Conservation (phyloP, 1,140 invertebrate species). For the Dendroctonus valens region DNA sequence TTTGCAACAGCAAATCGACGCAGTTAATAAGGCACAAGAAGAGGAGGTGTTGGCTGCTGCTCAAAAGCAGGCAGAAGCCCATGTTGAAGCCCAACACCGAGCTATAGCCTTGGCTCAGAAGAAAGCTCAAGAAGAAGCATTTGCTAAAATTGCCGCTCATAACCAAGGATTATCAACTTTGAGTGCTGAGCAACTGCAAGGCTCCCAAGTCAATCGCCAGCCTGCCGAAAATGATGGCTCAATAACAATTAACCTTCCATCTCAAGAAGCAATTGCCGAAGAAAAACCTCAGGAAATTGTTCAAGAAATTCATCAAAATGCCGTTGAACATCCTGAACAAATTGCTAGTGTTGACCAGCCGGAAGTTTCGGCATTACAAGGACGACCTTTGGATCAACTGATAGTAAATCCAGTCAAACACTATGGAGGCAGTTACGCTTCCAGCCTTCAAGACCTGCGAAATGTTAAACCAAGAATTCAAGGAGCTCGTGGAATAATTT, state of each 20-base stretch:
- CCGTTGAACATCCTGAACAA: neutral
- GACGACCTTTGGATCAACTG: slow-evolving; percentile 10
- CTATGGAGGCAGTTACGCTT: slow-evolving; percentile 11
- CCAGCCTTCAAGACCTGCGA: slow-evolving; percentile 11
- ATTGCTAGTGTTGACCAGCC: neutral
- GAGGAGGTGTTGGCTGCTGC: slow-evolving; percentile 36
- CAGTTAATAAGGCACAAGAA: slow-evolving; percentile 35
- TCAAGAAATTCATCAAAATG: slow-evolving; percentile 2
- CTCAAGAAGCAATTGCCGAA: neutral
- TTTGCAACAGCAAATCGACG: slow-evolving; percentile 39
- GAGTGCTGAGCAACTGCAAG: neutral
- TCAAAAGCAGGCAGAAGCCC: slow-evolving; percentile 38
- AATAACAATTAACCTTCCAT: neutral
- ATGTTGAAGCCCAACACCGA: slow-evolving; percentile 39
- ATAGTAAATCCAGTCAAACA: neutral
- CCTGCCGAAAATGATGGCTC: neutral
- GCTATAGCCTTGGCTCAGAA: slow-evolving; percentile 37
- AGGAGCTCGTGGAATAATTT: neutral
- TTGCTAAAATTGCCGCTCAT: slow-evolving; percentile 36
- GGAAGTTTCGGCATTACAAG: slow-evolving; percentile 11
- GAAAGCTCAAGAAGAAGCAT: slow-evolving; percentile 35
- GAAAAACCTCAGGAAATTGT: neutral
- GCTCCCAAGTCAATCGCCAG: too few species aligned
- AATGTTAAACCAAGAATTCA: slow-evolving; percentile 11
- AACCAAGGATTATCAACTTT: slow-evolving; percentile 27